Evolutionary conservation across 2,113 vertebrate genomes (phyloP).

Genomic region (Lepus europaeus): DNA sequence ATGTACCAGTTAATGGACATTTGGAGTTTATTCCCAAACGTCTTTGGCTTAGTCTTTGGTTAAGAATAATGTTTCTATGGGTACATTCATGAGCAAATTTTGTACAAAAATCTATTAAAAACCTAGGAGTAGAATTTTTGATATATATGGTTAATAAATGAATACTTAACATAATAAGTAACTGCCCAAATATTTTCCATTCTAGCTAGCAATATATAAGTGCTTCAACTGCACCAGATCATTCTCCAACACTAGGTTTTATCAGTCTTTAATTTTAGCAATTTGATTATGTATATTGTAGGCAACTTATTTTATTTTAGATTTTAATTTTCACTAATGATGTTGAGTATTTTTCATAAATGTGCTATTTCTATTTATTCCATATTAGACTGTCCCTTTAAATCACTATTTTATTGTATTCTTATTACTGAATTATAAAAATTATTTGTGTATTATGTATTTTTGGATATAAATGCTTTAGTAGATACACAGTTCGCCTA

Average conservation of each 20-base stretch:
- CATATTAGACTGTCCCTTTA: no score
- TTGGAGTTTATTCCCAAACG: background rate
- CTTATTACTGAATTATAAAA: background rate
- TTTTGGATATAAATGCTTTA: background rate
- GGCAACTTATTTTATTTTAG: no score
- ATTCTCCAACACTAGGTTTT: background rate
- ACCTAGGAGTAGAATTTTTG: background rate
- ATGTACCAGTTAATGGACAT: background rate
- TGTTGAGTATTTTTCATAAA: no score
- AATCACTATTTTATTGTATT: background rate
- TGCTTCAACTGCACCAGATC: background rate
- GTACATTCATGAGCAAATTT: background rate
- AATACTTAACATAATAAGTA: background rate
- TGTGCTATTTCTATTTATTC: no score
- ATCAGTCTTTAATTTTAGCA: background rate
- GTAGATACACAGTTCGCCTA: background rate
- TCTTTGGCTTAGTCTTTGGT: background rate
- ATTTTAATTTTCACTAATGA: no score
- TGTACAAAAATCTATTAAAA: background rate
- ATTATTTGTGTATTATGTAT: background rate
- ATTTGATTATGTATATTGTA: no score
- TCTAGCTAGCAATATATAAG: background rate
- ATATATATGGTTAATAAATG: background rate
- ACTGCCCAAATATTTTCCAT: background rate
- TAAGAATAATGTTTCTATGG: background rate